Evolutionary conservation across 2,797 vertebrate species (phyloP).

Genomic region (Falco cherrug): DNA sequence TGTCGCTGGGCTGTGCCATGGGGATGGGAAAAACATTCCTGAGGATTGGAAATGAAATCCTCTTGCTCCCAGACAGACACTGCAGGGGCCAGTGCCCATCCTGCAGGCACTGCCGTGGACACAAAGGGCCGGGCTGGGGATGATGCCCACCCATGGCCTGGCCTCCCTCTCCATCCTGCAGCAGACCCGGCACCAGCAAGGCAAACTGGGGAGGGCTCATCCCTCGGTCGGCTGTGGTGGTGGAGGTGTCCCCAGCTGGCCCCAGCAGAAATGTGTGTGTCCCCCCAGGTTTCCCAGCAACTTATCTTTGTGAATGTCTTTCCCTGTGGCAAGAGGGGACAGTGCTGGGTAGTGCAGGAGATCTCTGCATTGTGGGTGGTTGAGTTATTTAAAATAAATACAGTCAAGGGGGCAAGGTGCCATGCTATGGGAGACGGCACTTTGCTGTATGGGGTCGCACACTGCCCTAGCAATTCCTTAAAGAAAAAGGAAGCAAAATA

Average conservation of each 20-base stretch:
- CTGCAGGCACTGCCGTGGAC: not conserved
- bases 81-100: fast-evolving
- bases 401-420: not conserved
- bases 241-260: not conserved
- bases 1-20: not conserved
- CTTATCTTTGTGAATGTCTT: not conserved
- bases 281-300: not conserved
- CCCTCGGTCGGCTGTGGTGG: fast-evolving
- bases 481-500: not conserved
- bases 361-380: not conserved
- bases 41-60: not conserved
- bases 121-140: not conserved
- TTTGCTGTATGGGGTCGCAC: not conserved
- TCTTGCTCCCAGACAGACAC: not conserved
- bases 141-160: not conserved
- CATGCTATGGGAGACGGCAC: fast-evolving
- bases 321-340: no score
- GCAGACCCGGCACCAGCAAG: not conserved
- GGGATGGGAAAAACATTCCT: not conserved
- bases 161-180: not conserved
- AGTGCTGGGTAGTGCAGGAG: not conserved
- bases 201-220: not conserved
- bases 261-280: not conserved
- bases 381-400: not conserved
- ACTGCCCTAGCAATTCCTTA: not conserved